Evolutionary conservation across 2,113 vertebrate species (phyloP), one percentile per base, ranked within the genome.

Genomic region (Thalassoma bifasciatum): DNA sequence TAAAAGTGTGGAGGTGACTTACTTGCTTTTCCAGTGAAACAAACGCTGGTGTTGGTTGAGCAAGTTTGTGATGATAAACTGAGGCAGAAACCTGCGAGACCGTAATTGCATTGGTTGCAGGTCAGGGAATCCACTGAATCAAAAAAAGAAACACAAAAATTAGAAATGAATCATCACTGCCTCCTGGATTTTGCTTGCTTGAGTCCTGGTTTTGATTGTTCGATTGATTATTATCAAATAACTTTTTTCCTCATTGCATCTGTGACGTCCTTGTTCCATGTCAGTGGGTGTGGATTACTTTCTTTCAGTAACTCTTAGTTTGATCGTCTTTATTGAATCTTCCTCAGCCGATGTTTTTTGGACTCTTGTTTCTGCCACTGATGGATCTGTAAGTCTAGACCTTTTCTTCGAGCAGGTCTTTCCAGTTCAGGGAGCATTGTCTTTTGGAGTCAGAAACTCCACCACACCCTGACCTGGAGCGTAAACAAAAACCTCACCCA

Each of bases 111-210:
- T 0, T 51, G 2, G 74, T 92, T 93, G 75, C 93, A 94, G 0
- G 10, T 44, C 66, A 94, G 87, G 9, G 91, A 88, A 0, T 94
- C 91, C 8, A 40, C 93, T 94, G 86, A 67, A 88, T 87, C 8
- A 72, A 10, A 77, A 72, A 50, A 24, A 10, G 8, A 57, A 60
- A 72, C 26, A 75, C 10, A 58, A 51, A 4, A 12, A 19, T 66
- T 63, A 38, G 23, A 72, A 5, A 46, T 7, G 16, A 30, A 30
- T 6, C 16, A 44, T 16, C 16, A 0, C 5, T 44, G 13, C 16
- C 17, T 14, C 6, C 17, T 14, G 12, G 2, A 2, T 5, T 16
- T 42, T 14, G 5, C 40, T 42, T 42, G 40, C 40, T 30, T 42
- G 11, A 42, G 11, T 40, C 12, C 38, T 40, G 38, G n/a, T n/a